Conservation (phyloP, 2,113 vertebrate species). For the Regulus satrapa region DNA sequence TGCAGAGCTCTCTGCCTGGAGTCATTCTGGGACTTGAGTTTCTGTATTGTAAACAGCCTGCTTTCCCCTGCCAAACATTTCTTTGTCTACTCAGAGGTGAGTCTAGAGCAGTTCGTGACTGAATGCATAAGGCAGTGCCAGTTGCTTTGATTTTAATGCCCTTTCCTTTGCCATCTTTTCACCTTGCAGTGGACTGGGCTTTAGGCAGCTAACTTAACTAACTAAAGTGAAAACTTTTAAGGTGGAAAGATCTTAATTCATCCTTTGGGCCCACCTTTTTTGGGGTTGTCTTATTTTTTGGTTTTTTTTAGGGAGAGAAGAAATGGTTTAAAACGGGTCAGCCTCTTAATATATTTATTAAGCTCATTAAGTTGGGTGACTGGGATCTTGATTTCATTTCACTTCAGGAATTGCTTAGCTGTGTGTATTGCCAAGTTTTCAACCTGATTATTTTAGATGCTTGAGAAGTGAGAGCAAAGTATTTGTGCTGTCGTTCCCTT, state of each 20-base stretch:
- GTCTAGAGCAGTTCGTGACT: slow-evolving; percentile 44
- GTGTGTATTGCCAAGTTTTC: background rate
- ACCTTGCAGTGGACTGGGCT: background rate
- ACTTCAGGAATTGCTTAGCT: background rate
- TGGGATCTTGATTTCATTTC: background rate
- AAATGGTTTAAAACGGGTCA: background rate
- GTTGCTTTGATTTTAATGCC: background rate
- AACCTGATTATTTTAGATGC: background rate
- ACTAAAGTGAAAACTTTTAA: background rate
- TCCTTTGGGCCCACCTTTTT: background rate
- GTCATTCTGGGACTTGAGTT: slow-evolving; percentile 45
- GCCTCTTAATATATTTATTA: background rate
- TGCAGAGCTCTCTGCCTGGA: slow-evolving; percentile 8
- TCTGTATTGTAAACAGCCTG: slow-evolving; percentile 49
- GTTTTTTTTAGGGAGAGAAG: background rate
- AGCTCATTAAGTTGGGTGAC: background rate
- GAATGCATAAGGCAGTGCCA: background rate
- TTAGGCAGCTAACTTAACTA: background rate
- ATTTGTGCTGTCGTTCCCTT: background rate
- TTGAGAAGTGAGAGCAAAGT: background rate
- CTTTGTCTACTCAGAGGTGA: slow-evolving; percentile 46
- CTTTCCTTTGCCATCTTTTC: background rate
- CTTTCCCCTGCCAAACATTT: slow-evolving; percentile 23
- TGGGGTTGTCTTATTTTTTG: background rate
- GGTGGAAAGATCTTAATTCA: background rate